phyloP scores from a whole-genome alignment of 2,113 vertebrate species.

The human (Homo sapiens) region DNA sequence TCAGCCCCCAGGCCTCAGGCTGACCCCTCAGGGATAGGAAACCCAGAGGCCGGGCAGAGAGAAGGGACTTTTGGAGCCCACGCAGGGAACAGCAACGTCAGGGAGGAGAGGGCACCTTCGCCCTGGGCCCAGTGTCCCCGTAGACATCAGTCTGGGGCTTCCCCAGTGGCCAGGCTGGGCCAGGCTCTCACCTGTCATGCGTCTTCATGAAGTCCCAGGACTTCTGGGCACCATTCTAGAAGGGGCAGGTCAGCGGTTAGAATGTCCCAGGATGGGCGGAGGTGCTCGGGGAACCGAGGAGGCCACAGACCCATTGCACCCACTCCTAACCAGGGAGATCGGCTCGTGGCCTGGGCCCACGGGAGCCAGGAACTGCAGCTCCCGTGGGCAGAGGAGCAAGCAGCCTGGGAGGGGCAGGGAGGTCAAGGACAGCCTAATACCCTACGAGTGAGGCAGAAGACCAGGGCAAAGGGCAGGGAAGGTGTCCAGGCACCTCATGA shows the following conservation, averaged over 20 bases:
- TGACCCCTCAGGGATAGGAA: neutral
- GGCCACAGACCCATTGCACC: accelerated
- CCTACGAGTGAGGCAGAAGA: neutral
- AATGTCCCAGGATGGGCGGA: accelerated
- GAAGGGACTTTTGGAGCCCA: too few species aligned
- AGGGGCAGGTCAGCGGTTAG: neutral
- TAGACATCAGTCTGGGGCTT: neutral
- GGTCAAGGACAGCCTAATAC: neutral
- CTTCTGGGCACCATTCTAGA: conserved; percentile 67
- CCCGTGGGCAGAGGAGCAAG: neutral
- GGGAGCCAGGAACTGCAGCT: accelerated
- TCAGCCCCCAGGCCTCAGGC: neutral
- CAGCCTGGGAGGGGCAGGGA: neutral
- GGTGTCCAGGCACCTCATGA: neutral
- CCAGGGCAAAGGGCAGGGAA: neutral
- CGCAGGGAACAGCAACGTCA: neutral
- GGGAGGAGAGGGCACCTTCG: too few species aligned
- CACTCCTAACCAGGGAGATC: accelerated
- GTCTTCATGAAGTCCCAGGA: conserved; percentile 76
- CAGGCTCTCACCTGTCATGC: conserved; percentile 66
- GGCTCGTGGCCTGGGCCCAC: accelerated
- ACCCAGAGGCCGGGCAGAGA: neutral
- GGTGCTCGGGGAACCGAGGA: accelerated
- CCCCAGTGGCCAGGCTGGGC: neutral
- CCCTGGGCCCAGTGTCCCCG: neutral